These are phyloP conservation scores for Thera britannica DNA, from an alignment of 2,888 invertebrate species.

Conservation along the genomic window DNA sequence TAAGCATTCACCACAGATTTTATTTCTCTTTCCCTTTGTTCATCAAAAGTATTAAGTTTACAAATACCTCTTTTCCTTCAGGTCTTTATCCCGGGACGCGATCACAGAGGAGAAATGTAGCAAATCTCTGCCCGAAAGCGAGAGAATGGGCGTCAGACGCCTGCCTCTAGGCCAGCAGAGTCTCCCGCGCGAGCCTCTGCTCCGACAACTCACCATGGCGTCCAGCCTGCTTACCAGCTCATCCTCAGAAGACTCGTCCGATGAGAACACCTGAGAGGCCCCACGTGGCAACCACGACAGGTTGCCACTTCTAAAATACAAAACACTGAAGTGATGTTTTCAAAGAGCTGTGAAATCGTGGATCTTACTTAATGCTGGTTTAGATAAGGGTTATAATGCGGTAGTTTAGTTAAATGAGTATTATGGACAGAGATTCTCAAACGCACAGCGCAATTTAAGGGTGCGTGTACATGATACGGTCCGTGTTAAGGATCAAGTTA, in stretches of 20 bases:
- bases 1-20: too few relatives aligned
- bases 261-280: constrained; percentile 81
- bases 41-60: neutral
- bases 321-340: constrained; percentile 62
- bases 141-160: constrained; percentile 78
- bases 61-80: constrained; percentile 50
- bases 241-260: constrained; percentile 82
- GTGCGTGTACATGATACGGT: constrained; percentile 15
- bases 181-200: constrained; percentile 85
- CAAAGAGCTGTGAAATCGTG: constrained; percentile 41
- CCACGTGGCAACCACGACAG: constrained; percentile 77
- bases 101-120: constrained; percentile 89
- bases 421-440: constrained; percentile 10
- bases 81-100: constrained; percentile 87
- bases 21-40: too few relatives aligned
- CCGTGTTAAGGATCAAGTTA: neutral
- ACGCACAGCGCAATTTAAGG: constrained; percentile 29
- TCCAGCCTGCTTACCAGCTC: constrained; percentile 87
- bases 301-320: constrained; percentile 81
- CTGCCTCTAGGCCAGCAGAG: constrained; percentile 83
- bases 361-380: constrained; percentile 12
- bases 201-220: constrained; percentile 86
- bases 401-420: constrained; percentile 9
- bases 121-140: constrained; percentile 87
- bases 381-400: neutral